Conservation (phyloP, 2,113 vertebrate species). For the Clarias batrachus region DNA sequence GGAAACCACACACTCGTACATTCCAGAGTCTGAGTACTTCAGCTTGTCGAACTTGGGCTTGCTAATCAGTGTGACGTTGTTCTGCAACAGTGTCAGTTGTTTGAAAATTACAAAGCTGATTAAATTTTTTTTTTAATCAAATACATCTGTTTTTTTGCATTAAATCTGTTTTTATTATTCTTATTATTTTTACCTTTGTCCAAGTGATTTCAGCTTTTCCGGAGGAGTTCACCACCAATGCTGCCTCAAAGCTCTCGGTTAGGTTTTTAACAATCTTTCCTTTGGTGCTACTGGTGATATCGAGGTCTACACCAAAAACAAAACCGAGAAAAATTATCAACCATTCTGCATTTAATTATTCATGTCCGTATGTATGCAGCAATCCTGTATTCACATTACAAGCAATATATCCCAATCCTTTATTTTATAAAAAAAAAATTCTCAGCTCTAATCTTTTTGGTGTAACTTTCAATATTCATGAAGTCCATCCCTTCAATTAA, state of each 20-base stretch:
- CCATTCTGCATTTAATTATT: slow-evolving; percentile 19
- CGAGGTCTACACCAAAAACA: slow-evolving; percentile 78
- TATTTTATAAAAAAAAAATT: background rate
- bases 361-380: background rate
- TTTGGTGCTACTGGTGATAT: slow-evolving; percentile 81
- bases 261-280: slow-evolving; percentile 78
- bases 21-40: slow-evolving; percentile 82
- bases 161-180: background rate
- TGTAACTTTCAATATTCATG: background rate
- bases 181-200: slow-evolving; percentile 79
- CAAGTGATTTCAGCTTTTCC: slow-evolving; percentile 78
- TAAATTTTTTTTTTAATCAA: too few relatives aligned
- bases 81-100: slow-evolving; percentile 52
- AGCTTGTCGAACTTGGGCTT: slow-evolving; percentile 77
- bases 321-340: slow-evolving; percentile 1
- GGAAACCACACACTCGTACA: slow-evolving; percentile 82
- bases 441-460: background rate
- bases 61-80: slow-evolving; percentile 60
- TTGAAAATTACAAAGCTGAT: background rate
- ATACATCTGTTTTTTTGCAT: too few relatives aligned
- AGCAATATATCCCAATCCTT: background rate
- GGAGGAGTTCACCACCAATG: slow-evolving; percentile 78
- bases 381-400: background rate
- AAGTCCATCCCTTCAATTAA: too few relatives aligned
- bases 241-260: slow-evolving; percentile 77